Base-by-base conservation (phyloP, 1,140 invertebrate species). In the Zaprionus capensis region DNA sequence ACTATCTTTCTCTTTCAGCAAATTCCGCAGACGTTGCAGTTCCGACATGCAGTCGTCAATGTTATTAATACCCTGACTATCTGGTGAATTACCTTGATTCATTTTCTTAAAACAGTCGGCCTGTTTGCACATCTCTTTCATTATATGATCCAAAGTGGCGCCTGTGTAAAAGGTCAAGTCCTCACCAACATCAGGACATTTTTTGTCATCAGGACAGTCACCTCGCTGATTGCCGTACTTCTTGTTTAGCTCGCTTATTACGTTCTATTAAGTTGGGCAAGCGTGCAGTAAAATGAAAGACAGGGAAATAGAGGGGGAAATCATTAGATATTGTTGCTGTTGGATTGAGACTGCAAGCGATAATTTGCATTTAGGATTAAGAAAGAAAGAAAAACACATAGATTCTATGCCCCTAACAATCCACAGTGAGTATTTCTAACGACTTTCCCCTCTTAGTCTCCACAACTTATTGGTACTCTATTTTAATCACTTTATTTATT, bases 161-260 rank as follows among this genome's bases (percentile, higher is more conserved):
- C 73, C 71, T 4, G 88, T 87, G 14, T 82, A 91, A 46, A 91
- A 78, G 1, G 87, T 76, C 24, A 91, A 61, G 17, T 91, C 83
- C 28, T 87, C 83, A 5, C 80, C 80, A 31, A 88, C 53, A 51
- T 87, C 69, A 14, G 69, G 51, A 71, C 83, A 75, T 2, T 71
- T 71, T 51, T 2, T 75, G 51, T 12, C 31, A 9, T 6, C 20
- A 22, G 69, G 58, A 58, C 70, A 91, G 9, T 76, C 72, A 14
- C 41, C 36, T 31, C 55, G 59, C 36, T 58, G 73, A 56, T 68
- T 78, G 5, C 76, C 68, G 59, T 82, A 80, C 24, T 73, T 77
- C 56, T 91, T 55, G 26, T 85, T 84, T 1, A 85, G 44, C 15
- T 84, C 82, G 64, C 75, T 69, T 20, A 85, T 78, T 14, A 85